These are phyloP conservation scores for Agriopis leucophaearia DNA, from an alignment of 2,888 invertebrate species.

Conservation along the genomic window DNA sequence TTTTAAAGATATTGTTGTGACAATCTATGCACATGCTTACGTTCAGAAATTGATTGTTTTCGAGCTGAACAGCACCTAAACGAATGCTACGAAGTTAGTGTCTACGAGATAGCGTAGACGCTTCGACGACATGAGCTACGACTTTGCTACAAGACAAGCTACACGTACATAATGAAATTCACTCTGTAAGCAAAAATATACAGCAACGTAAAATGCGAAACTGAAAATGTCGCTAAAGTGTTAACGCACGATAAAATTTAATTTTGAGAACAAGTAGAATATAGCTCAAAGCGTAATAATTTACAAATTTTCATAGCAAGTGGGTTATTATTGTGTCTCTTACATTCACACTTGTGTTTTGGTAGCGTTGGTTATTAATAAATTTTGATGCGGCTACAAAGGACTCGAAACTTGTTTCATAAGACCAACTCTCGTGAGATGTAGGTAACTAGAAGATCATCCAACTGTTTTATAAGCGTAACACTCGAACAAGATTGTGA, in stretches of 20 bases:
- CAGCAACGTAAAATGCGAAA: slow-evolving; percentile 11
- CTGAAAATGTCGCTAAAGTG: slow-evolving; percentile 30
- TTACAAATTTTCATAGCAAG: slow-evolving; percentile 24
- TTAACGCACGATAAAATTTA: slow-evolving; percentile 24
- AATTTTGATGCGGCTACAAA: slow-evolving; percentile 34
- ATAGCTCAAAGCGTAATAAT: slow-evolving; percentile 24
- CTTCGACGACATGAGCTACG: slow-evolving; percentile 45
- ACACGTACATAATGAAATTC: slow-evolving; percentile 42
- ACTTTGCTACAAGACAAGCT: slow-evolving; percentile 44
- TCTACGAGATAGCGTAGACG: slow-evolving; percentile 35
- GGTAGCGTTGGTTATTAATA: slow-evolving; percentile 45
- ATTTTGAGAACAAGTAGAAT: slow-evolving; percentile 30
- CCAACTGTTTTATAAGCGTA: slow-evolving; percentile 17
- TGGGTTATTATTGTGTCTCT: slow-evolving; percentile 45
- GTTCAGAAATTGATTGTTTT: slow-evolving; percentile 37
- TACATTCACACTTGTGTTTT: slow-evolving; percentile 31
- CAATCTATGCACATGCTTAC: slow-evolving; percentile 5
- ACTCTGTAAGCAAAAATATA: slow-evolving; percentile 40
- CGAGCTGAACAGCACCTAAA: slow-evolving; percentile 29
- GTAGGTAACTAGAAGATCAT: slow-evolving; percentile 21
- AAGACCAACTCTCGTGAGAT: slow-evolving; percentile 26
- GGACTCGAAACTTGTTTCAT: slow-evolving; percentile 41
- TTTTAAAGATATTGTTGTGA: neutral
- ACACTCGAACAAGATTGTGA: neutral
- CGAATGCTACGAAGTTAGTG: slow-evolving; percentile 34